A percentile compares a stretch with the other conserved stretches of the same genome.
Evolutionary conservation across 2,888 invertebrate species (phyloP).

Genomic region (Dorcus hopei): DNA sequence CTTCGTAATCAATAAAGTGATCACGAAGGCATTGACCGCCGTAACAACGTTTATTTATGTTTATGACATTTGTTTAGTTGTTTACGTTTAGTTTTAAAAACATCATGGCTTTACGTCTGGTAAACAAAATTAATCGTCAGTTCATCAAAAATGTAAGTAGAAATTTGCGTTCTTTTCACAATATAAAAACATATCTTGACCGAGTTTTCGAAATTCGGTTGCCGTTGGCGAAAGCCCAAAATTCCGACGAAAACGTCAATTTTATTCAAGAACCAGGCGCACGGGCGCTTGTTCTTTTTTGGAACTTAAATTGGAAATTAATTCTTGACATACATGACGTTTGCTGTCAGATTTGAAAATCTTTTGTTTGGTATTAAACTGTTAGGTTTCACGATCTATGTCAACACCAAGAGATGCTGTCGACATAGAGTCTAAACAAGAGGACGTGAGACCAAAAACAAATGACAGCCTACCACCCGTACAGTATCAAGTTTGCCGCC

Average conservation of each 20-base stretch:
- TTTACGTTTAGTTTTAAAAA: conserved; percentile 15
- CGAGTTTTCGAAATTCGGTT: too few species aligned
- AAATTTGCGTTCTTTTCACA: neutral
- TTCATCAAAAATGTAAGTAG: conserved; percentile 26
- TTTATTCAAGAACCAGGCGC: too few species aligned
- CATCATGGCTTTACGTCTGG: conserved; percentile 32
- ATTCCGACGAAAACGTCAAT: too few species aligned
- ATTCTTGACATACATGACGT: too few species aligned
- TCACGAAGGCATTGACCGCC: neutral
- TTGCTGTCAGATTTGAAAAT: too few species aligned
- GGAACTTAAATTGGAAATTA: too few species aligned
- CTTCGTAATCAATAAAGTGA: too few species aligned
- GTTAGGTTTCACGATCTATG: conserved; percentile 11
- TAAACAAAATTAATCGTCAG: conserved; percentile 31
- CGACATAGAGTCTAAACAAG: too few species aligned
- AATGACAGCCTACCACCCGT: conserved; percentile 11
- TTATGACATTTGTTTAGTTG: conserved; percentile 22
- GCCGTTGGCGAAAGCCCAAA: too few species aligned
- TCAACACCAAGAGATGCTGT: conserved; percentile 9
- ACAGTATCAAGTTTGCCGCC: conserved; percentile 29
- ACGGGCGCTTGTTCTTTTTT: too few species aligned
- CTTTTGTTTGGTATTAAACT: neutral
- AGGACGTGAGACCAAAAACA: too few species aligned
- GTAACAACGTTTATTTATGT: conserved; percentile 18
- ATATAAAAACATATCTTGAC: too few species aligned